A percentile compares a stretch with the other conserved stretches of the same genome.
Conservation (phyloP, 2,888 invertebrate genomes). For the Coelinius sp. region DNA sequence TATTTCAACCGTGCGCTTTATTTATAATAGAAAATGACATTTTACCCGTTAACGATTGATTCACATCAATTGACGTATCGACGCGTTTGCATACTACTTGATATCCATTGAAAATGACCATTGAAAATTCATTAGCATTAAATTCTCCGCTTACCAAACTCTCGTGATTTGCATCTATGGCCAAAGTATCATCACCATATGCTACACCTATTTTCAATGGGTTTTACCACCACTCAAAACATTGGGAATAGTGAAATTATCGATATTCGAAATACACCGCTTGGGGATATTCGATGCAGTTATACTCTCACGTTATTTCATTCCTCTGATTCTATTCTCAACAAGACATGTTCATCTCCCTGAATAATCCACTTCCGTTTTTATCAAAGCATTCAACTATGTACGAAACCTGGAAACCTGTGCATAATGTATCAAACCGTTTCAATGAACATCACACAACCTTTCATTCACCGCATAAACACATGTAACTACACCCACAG, state of each 20-base stretch:
- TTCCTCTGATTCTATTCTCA: background rate
- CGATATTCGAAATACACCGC: constrained; percentile 7
- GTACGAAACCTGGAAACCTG: too few relatives aligned
- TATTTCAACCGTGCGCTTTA: background rate
- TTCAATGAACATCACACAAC: background rate
- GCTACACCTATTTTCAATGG: constrained; percentile 2
- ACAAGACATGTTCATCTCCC: background rate
- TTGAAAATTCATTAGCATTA: constrained; percentile 34
- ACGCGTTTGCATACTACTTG: constrained; percentile 32
- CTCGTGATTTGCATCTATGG: constrained; percentile 22
- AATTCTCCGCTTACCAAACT: constrained; percentile 25
- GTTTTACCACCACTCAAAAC: background rate
- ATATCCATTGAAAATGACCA: constrained; percentile 32
- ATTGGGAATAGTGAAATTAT: constrained; percentile 5
- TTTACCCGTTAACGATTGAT: constrained; percentile 16
- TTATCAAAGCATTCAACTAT: too few relatives aligned
- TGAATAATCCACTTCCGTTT: too few relatives aligned
- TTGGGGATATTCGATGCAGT: background rate
- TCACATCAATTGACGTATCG: constrained; percentile 29
- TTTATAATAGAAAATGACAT: constrained; percentile 5
- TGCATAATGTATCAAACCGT: background rate
- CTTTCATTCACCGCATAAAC: background rate
- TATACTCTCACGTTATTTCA: background rate
- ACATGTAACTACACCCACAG: background rate
- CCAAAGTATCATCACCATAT: constrained; percentile 19